Evolutionary conservation across 2,888 invertebrate species (phyloP).

Genomic region (Sympetrum striolatum): DNA sequence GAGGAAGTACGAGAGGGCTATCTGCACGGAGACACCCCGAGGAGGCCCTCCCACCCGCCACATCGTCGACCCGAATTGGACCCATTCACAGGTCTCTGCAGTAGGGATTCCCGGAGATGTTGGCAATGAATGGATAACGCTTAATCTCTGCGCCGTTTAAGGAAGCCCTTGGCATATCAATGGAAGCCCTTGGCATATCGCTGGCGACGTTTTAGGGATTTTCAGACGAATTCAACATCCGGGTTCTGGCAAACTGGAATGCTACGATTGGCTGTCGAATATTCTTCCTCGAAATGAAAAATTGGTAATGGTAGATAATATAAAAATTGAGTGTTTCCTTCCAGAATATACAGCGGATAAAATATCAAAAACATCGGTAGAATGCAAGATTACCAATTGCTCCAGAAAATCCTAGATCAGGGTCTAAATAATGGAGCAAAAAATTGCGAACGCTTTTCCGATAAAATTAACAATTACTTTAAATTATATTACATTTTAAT

Average conservation of each 20-base stretch:
- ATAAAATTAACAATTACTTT: too few relatives aligned
- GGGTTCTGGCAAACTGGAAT: background rate
- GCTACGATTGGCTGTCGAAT: background rate
- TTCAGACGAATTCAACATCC: background rate
- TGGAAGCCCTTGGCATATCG: background rate
- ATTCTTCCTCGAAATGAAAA: too few relatives aligned
- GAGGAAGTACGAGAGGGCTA: background rate
- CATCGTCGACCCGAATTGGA: background rate
- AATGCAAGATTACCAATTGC: too few relatives aligned
- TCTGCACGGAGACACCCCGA: background rate
- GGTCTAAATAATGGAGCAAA: too few relatives aligned
- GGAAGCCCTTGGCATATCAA: background rate
- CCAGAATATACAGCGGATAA: too few relatives aligned
- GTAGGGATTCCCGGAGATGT: background rate
- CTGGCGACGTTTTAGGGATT: background rate
- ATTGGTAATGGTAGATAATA: too few relatives aligned
- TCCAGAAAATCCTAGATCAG: too few relatives aligned
- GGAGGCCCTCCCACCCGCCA: background rate
- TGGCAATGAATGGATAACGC: background rate
- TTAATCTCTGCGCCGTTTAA: background rate
- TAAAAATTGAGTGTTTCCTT: too few relatives aligned
- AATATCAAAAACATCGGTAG: too few relatives aligned
- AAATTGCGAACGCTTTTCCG: too few relatives aligned
- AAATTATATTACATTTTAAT: too few relatives aligned
- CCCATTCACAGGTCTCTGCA: background rate